Base-by-base conservation (phyloP, 2,888 invertebrate genomes). In the Candidula unifasciata region DNA sequence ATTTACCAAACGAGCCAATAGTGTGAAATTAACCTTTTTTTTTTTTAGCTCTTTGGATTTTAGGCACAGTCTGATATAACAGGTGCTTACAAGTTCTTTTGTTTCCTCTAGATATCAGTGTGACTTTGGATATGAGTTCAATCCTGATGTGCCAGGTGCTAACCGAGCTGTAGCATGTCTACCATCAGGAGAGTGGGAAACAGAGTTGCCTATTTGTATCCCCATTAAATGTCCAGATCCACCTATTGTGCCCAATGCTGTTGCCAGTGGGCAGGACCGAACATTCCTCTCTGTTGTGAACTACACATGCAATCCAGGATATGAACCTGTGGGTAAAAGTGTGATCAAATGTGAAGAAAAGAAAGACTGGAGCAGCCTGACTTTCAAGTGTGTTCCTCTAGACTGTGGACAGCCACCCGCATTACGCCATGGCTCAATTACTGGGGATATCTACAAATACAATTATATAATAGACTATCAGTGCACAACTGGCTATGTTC, bases 321-420 rank as follows among this genome's bases (percentile, higher is more conserved):
- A 91, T 86, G 83, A 87, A 60, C 86, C 92, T 6, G 92, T 92
- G 2, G 87, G 87, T 27, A 87, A 87, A 66, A 78, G 77, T 16
- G 68, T 81, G 6, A 86, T 89, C 16, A 88, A 88, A 44, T 92
- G 92, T 78, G 85, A 90, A 27, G 91, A 90, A 30, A 88, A 88
- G 30, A 92, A 91, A n/a, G 80, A 79, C 0, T 94, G 91, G 91
- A 89, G 87, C 82, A 90, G 89, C 10, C 87, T 87, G 10, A 81
- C 83, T 6, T 90, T 90, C 3, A 80, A 66, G 18, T 94, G 94
- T 85, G 82, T 86, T 8, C 91, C 93, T 3, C 90, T 94, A 21
- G 91, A 92, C 74, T 95, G 95, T 88, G 91, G 91, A 6, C 87
- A 90, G 0, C 94, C 95, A 3, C 89, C 90, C 13, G 74, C 85